These are phyloP conservation scores for Heliconius ismenius DNA, from an alignment of 2,888 invertebrate genomes.

Conservation along the genomic window DNA sequence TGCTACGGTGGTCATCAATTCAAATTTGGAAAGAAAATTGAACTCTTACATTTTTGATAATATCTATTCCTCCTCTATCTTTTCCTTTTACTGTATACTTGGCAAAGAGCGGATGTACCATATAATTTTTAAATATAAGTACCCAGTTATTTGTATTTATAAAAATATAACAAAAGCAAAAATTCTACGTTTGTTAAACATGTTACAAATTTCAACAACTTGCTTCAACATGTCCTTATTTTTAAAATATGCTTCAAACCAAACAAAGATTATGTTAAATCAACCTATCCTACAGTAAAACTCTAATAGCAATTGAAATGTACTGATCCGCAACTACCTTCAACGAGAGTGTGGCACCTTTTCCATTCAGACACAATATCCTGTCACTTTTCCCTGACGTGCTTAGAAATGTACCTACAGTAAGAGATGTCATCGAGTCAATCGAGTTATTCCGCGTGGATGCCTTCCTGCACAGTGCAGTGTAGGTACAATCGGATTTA, in stretches of 20 bases:
- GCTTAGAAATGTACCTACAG: constrained; percentile 9
- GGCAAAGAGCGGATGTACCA: neutral
- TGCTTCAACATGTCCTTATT: neutral
- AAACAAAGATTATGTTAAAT: neutral
- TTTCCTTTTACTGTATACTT: neutral
- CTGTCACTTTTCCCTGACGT: constrained; percentile 12
- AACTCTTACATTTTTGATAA: neutral
- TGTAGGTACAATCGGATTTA: too few relatives aligned
- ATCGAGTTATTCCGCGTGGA: constrained; percentile 44
- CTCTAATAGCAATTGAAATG: constrained; percentile 1
- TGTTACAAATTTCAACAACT: constrained; percentile 9
- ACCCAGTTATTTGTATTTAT: neutral
- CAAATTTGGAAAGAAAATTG: neutral
- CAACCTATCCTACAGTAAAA: neutral
- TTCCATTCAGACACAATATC: neutral
- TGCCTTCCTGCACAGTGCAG: constrained; percentile 20
- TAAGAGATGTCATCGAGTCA: constrained; percentile 46
- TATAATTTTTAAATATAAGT: too few relatives aligned
- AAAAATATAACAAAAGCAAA: neutral
- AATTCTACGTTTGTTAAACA: neutral
- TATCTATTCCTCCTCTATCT: neutral
- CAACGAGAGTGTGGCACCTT: constrained; percentile 15
- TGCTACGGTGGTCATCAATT: too few relatives aligned
- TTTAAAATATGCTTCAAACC: neutral
- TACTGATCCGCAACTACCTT: constrained; percentile 2